Percentiles rank a stretch among this genome's conserved stretches.
Conservation (phyloP, 1,140 invertebrate genomes). For the Drosophila orena region DNA sequence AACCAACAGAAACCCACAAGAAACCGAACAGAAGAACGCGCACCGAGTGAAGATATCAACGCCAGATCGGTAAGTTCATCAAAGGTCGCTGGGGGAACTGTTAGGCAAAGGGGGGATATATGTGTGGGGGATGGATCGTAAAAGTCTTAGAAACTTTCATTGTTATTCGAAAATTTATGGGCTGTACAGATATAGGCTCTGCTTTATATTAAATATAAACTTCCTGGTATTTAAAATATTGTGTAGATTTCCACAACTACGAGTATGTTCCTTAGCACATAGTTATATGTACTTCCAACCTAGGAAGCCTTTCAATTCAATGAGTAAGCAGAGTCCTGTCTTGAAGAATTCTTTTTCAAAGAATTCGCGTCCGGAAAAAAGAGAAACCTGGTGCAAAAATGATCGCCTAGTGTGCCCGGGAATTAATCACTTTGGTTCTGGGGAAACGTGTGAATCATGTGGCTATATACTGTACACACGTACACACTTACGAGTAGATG, state of each 20-base stretch:
- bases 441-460: slow-evolving; percentile 41
- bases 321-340: not conserved
- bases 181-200: not conserved
- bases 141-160: slow-evolving; percentile 12
- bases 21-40: slow-evolving; percentile 13
- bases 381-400: too few species aligned
- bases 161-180: slow-evolving; percentile 5
- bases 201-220: not conserved
- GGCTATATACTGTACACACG: slow-evolving; percentile 19
- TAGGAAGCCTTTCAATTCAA: not conserved
- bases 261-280: not conserved
- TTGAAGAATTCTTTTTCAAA: not conserved
- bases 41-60: slow-evolving; percentile 17
- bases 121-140: not conserved
- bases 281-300: not conserved
- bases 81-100: slow-evolving; percentile 8
- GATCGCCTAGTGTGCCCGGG: too few species aligned
- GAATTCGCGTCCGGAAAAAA: not conserved
- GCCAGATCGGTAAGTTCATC: slow-evolving; percentile 40
- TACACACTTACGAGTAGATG: not conserved
- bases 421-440: slow-evolving; percentile 41
- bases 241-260: not conserved
- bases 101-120: slow-evolving; percentile 4
- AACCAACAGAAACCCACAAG: slow-evolving; percentile 12
- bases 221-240: not conserved